phyloP scores from a whole-genome alignment of 2,797 vertebrate genomes.

The Sebastes dallii region DNA sequence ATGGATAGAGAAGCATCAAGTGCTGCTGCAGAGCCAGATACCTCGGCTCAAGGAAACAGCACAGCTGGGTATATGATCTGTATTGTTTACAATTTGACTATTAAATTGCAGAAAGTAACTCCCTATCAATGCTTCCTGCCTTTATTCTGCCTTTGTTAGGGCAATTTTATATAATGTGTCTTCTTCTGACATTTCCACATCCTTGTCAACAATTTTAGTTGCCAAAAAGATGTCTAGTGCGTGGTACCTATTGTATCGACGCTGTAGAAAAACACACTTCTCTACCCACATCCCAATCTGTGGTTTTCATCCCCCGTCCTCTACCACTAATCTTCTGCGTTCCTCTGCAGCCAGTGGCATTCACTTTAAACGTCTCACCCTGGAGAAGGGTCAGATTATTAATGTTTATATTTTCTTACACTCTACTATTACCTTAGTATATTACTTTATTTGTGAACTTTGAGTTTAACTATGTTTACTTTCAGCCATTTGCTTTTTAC shows the following conservation, averaged over 20 bases:
- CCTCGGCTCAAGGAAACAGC: neutral
- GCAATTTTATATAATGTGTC: neutral
- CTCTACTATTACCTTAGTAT: neutral
- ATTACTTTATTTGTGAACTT: neutral
- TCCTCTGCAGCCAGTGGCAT: slow-evolving; percentile 27
- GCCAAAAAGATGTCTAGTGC: slow-evolving; percentile 10
- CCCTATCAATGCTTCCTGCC: neutral
- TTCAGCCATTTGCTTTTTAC: neutral
- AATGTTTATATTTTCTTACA: neutral
- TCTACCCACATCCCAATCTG: slow-evolving; percentile 21
- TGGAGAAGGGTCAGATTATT: neutral
- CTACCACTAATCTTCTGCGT: slow-evolving; percentile 19
- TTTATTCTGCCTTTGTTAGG: neutral
- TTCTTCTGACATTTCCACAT: neutral
- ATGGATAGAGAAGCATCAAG: neutral
- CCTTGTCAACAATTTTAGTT: neutral
- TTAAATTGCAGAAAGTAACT: neutral
- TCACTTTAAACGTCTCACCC: slow-evolving; percentile 6
- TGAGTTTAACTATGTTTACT: neutral
- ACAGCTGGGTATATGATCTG: neutral
- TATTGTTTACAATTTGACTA: neutral
- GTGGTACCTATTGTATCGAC: slow-evolving; percentile 6
- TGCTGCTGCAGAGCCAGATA: neutral
- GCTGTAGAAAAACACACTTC: slow-evolving; percentile 24
- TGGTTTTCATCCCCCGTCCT: slow-evolving; percentile 15